These are phyloP conservation scores for Hypselothyrea guttata DNA, from an alignment of 2,888 invertebrate genomes.

Conservation along the genomic window DNA sequence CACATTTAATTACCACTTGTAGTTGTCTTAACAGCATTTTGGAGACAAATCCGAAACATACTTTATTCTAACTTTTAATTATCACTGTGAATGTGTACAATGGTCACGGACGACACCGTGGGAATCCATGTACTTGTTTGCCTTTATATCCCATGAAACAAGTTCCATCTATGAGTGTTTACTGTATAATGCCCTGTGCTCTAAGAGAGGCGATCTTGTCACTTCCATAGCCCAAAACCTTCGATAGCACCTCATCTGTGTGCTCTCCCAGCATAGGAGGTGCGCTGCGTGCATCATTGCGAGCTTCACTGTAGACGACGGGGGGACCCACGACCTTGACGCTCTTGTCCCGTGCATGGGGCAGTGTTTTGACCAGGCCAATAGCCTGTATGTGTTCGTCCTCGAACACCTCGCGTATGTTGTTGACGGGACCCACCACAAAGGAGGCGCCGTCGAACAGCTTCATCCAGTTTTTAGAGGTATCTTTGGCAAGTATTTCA, in stretches of 20 bases:
- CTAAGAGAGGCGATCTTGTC: conserved; percentile 83
- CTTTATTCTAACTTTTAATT: too few species aligned
- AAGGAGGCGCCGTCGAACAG: conserved; percentile 89
- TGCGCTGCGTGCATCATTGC: conserved; percentile 87
- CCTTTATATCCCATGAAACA: too few species aligned
- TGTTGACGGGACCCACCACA: conserved; percentile 95
- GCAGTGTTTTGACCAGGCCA: conserved; percentile 87
- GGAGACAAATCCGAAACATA: too few species aligned
- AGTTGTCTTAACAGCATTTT: too few species aligned
- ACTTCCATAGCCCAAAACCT: conserved; percentile 86
- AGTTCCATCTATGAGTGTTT: too few species aligned
- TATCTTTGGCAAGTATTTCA: conserved; percentile 85
- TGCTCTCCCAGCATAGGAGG: conserved; percentile 95
- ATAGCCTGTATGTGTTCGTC: conserved; percentile 92
- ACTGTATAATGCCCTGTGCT: conserved; percentile 74
- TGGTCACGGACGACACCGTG: too few species aligned
- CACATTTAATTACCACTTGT: too few species aligned
- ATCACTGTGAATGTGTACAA: too few species aligned
- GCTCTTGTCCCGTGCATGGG: conserved; percentile 87
- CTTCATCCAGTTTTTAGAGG: conserved; percentile 88
- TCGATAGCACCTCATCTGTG: conserved; percentile 88
- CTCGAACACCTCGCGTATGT: conserved; percentile 91
- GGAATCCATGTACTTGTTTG: too few species aligned
- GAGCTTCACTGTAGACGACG: conserved; percentile 89
- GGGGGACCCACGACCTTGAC: conserved; percentile 93